Evolutionary conservation across 2,113 vertebrate species (phyloP).

Genomic region (Antigone vipio): DNA sequence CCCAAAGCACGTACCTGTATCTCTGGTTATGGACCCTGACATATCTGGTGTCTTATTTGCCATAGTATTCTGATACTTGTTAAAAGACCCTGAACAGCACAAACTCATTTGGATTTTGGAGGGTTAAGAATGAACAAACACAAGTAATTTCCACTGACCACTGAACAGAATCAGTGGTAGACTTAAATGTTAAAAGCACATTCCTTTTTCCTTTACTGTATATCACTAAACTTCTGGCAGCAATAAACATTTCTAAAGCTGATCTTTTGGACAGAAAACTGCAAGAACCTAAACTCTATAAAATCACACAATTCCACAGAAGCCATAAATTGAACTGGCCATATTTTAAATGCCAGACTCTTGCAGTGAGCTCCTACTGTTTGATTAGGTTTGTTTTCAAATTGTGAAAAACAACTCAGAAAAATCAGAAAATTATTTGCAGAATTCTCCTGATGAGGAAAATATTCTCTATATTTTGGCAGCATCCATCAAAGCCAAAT

Average conservation of each 20-base stretch:
- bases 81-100: background rate
- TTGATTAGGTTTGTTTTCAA: background rate
- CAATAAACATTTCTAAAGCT: background rate
- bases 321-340: background rate
- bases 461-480: background rate
- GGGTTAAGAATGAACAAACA: background rate
- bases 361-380: background rate
- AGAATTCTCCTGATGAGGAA: background rate
- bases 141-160: background rate
- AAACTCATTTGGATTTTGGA: background rate
- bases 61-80: background rate
- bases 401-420: background rate
- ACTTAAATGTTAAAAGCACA: background rate
- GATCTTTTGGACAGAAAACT: background rate
- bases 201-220: background rate
- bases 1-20: background rate
- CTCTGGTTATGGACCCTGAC: background rate
- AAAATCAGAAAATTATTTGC: background rate
- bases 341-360: background rate
- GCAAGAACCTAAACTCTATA: background rate
- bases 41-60: background rate
- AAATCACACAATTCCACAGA: background rate
- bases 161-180: background rate
- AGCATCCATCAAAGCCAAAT: background rate
- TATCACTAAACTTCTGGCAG: background rate